These are phyloP conservation scores for Sebastes steindachneri DNA, from an alignment of 2,797 vertebrate species.

Conservation along the genomic window DNA sequence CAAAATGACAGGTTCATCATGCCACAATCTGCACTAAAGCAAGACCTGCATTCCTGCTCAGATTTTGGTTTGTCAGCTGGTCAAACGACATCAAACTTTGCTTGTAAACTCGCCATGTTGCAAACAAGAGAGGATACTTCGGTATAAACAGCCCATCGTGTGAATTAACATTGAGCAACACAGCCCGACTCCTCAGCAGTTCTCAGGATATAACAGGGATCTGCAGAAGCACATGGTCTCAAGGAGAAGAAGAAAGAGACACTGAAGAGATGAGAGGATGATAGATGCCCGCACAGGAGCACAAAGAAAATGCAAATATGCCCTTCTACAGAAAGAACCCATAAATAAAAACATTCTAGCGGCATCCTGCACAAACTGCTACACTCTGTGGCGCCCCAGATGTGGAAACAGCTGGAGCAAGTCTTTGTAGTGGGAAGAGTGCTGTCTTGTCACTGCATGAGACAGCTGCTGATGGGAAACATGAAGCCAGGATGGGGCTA, in stretches of 20 bases:
- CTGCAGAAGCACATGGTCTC: constrained; percentile 38
- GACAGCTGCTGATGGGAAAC: constrained; percentile 76
- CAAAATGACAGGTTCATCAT: not conserved
- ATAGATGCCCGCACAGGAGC: constrained; percentile 57
- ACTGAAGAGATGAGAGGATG: constrained; percentile 43
- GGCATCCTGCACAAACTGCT: constrained; percentile 36
- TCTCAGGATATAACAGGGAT: not conserved
- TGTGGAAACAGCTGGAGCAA: constrained; percentile 63
- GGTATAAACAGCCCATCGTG: constrained; percentile 8
- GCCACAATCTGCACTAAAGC: not conserved
- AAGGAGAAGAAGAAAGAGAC: constrained; percentile 37
- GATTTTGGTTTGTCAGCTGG: not conserved
- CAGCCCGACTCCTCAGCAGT: not conserved
- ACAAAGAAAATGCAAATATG: constrained; percentile 58
- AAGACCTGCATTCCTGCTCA: not conserved
- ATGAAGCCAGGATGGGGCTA: constrained; percentile 62
- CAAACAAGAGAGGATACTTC: not conserved
- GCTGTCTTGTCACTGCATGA: constrained; percentile 75
- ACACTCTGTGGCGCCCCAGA: constrained; percentile 54
- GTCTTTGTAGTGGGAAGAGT: constrained; percentile 72
- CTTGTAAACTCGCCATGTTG: not conserved
- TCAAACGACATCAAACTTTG: constrained; percentile 1
- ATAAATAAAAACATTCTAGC: constrained; percentile 44
- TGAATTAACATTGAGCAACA: constrained; percentile 7
- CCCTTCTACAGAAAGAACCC: constrained; percentile 18